These are phyloP conservation scores for Cyphomyrmex costatus DNA, from an alignment of 1,140 invertebrate genomes.

Conservation along the genomic window DNA sequence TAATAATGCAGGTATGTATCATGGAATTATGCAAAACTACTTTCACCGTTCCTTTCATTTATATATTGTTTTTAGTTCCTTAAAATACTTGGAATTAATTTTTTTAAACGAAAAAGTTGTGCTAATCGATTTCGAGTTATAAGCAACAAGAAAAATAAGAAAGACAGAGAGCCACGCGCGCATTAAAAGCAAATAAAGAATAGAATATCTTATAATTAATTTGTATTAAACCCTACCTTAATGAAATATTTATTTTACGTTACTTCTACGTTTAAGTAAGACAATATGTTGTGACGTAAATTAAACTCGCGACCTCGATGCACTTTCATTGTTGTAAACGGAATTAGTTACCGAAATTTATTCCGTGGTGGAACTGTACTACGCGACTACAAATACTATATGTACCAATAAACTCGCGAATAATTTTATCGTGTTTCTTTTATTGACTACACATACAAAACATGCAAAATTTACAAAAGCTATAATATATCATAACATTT, in stretches of 20 bases:
- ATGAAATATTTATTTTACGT: conserved; percentile 9
- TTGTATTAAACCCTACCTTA: not conserved
- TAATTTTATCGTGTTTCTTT: conserved; percentile 2
- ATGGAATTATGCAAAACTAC: conserved; percentile 26
- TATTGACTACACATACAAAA: not conserved
- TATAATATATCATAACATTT: not conserved
- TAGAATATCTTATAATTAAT: not conserved
- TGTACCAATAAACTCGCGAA: not conserved
- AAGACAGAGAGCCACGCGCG: not conserved
- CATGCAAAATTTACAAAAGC: not conserved
- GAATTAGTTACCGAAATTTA: not conserved
- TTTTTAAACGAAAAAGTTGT: not conserved
- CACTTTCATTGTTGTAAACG: not conserved
- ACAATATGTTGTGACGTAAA: not conserved
- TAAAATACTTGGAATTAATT: conserved; percentile 25
- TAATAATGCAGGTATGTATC: conserved; percentile 22
- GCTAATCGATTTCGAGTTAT: not conserved
- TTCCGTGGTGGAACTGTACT: not conserved
- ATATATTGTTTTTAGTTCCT: not conserved
- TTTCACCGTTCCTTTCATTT: conserved; percentile 22
- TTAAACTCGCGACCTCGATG: not conserved
- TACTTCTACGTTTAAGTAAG: conserved; percentile 13
- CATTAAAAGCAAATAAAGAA: not conserved
- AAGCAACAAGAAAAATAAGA: not conserved
- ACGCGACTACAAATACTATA: not conserved